Base-by-base conservation (phyloP, 2,113 vertebrate genomes). In the Silurus asotus region DNA sequence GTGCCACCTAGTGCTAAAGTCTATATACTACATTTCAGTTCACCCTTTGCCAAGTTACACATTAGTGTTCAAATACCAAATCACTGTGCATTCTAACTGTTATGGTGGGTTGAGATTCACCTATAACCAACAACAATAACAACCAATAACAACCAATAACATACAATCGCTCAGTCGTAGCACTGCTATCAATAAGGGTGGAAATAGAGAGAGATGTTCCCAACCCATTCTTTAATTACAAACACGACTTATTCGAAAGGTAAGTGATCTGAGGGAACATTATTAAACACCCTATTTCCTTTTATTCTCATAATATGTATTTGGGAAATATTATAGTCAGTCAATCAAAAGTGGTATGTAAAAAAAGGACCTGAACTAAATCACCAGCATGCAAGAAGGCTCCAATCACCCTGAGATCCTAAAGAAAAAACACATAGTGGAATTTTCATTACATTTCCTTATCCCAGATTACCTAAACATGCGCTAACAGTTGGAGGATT, bases 1-100 rank as follows among this genome's bases (percentile, higher is more conserved):
- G 48, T 84, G 69, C 82, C 83, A 70, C 45, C 83, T 84, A 76
- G 83, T 84, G 83, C 23, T 51, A 62, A 70, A 76, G 55, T 76
- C 19, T 2, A 15, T 61, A 17, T 64, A 75, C 61, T 59, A 62
- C 70, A 84, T 25, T 84, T 51, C 8, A 78, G n/a, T 28, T 78
- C 25, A 77, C 6, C 10, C 23, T 75, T 19, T 51, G 20, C 72
- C 5, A 53, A 6, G n/a, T 56, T 56, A 56, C 53, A 56, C 53
- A 28, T 15, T 25, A 17, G 75, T 25, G 14, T 19, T 37, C 3
- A 58, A 56, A 58, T 78, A 37, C 7, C 59, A 19, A 37, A 58
- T 79, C 14, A 17, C 23, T 56, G 72, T 14, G 20, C 11, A 15
- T 25, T 56, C 8, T 8, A 10, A 15, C 17, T 49, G 19, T 49